Conservation (phyloP, 30 jellyfish, hydroid and myxozoan species). For the Hydractinia symbiolongicarpus region DNA sequence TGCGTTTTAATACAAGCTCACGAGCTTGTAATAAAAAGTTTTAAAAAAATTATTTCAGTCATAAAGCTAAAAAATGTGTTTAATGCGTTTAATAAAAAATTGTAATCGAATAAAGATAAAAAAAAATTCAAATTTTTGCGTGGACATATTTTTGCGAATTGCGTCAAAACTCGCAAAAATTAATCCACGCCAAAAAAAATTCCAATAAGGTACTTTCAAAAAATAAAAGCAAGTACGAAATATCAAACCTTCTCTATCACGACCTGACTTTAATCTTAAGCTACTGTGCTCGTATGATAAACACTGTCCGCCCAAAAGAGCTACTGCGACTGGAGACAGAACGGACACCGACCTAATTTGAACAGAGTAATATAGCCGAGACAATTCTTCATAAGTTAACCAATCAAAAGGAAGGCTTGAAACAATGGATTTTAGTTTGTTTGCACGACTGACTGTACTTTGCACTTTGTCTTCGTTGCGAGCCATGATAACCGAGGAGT, state of each 20-base stretch:
- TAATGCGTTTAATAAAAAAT: too few species aligned
- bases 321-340: constrained; percentile 71
- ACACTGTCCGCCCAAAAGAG: constrained; percentile 76
- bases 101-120: too few species aligned
- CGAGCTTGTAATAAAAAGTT: too few species aligned
- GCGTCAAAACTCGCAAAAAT: too few species aligned
- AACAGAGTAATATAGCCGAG: constrained; percentile 70
- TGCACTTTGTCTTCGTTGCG: constrained; percentile 27
- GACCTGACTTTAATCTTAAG: constrained; percentile 36
- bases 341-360: constrained; percentile 75
- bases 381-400: constrained; percentile 79
- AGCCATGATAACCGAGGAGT: constrained; percentile 73
- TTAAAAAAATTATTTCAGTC: too few species aligned
- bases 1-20: too few species aligned
- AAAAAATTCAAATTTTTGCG: too few species aligned
- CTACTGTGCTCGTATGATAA: constrained; percentile 58
- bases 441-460: constrained; percentile 35
- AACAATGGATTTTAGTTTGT: constrained; percentile 30
- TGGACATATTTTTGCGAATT: too few species aligned
- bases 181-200: too few species aligned
- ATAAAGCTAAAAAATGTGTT: too few species aligned
- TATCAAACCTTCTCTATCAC: background rate
- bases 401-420: constrained; percentile 76
- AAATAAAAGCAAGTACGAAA: too few species aligned
- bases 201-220: too few species aligned